Evolutionary conservation across 2,113 vertebrate species (phyloP), one percentile per base, ranked within the genome.

Genomic region (Oncorhynchus masou): DNA sequence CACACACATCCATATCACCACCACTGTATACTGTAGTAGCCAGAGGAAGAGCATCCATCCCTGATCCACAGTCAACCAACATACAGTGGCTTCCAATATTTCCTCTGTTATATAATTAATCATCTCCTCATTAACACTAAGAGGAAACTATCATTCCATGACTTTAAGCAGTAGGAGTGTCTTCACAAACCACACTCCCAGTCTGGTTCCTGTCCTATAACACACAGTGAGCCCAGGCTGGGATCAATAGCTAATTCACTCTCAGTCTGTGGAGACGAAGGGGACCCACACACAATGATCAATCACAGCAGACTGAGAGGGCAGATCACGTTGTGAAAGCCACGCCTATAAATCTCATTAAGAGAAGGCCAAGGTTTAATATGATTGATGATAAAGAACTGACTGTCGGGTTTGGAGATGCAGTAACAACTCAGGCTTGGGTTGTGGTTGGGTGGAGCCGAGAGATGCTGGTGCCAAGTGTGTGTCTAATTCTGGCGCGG

Each of bases 201-300:
- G 68, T 34, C 29, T 39, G 27, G 9, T 5, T 31, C 12, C 25
- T 31, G 67, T 34, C 7, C 67, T 34, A 39, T 29, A 68, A 20
- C 29, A 34, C 69, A 65, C 68, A 57, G 31, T 73, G 82, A 80
- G 31, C 75, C 71, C 68, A 54, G 64, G 6, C 65, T 20, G 73
- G 24, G 78, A 80, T 83, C 82, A 78, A 83, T 83, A 83, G 82
- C 62, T 83, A 83, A 83, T 83, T 83, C 82, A 83, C 82, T 83
- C 73, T 70, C 72, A 77, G 81, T 73, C 77, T 80, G 74, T 74
- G 68, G 68, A 80, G 76, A 80, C 79, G 74, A 70, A 12, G 74
- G 67, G 65, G 74, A 74, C 77, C 75, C 60, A 76, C 74, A 70
- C 72, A 57, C n/a, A 73, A 60, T 75, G 71, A 78, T 83, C 77